Evolutionary conservation across 2,888 invertebrate genomes (phyloP).

Genomic region (Pandemis cinnamomeana): DNA sequence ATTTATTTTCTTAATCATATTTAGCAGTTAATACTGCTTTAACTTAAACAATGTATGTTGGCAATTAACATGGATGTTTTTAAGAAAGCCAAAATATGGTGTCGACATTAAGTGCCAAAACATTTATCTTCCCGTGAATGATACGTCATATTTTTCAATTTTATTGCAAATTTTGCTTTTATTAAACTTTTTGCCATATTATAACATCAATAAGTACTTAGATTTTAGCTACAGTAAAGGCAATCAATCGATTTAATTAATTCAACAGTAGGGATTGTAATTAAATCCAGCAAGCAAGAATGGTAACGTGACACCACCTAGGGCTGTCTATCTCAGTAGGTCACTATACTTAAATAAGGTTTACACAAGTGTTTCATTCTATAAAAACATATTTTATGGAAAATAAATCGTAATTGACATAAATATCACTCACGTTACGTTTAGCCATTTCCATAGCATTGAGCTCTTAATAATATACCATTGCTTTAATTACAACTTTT

Average conservation of each 20-base stretch:
- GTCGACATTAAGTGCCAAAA: neutral
- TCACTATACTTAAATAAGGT: slow-evolving; percentile 54
- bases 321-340: slow-evolving; percentile 70
- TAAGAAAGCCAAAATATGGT: neutral
- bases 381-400: slow-evolving; percentile 35
- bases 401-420: slow-evolving; percentile 6
- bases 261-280: slow-evolving; percentile 41
- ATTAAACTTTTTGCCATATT: slow-evolving; percentile 50
- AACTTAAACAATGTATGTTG: neutral
- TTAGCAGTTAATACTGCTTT: neutral
- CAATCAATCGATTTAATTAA: slow-evolving; percentile 12
- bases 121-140: neutral
- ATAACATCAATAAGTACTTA: slow-evolving; percentile 41
- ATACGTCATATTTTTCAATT: neutral
- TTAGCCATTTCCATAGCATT: neutral
- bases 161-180: neutral
- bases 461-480: neutral
- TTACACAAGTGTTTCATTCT: slow-evolving; percentile 31
- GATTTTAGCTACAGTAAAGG: neutral
- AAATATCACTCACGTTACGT: neutral
- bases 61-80: neutral
- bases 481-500: neutral
- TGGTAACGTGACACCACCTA: slow-evolving; percentile 83
- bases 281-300: slow-evolving; percentile 54
- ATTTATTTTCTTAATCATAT: neutral